Evolutionary conservation across 2,888 invertebrate genomes (phyloP), one percentile per base, ranked within the genome.

Genomic region (Phalera bucephala): DNA sequence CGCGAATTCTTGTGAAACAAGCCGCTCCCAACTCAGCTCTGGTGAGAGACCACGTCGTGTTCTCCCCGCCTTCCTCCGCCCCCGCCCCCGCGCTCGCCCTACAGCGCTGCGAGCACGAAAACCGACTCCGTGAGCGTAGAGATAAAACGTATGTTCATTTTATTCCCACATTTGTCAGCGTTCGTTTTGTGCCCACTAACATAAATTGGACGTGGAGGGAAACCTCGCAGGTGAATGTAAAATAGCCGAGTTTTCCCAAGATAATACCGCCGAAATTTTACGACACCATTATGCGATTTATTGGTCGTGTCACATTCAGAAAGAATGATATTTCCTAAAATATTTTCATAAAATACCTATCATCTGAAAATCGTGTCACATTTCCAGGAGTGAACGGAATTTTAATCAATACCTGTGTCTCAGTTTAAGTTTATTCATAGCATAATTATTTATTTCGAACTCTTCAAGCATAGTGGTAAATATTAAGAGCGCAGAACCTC

Each of bases 131-230:
- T 66, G 74, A 77, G 70, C 78, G 79, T 75, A 75, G 68, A 87
- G 83, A 87, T 87, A 87, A 86, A 87, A 87, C 85, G 84, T 86
- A 82, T 84, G 86, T 86, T 87, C 87, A 85, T 87, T 87, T 88
- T 87, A 87, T 88, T 87, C 88, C 79, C 81, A 84, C 87, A 88
- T 89, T 89, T 88, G 88, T 89, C 88, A 89, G 85, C 86, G 81
- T 88, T 88, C 88, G 86, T 87, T 88, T 86, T 87, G 87, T 87
- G 83, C 86, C 85, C 87, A 86, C 87, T 87, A 88, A 88, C 88
- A 87, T 88, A 89, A 88, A 88, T 88, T 88, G 88, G 85, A 87
- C 81, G 83, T 75, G 80, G 81, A 86, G 86, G 87, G 80, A 84
- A 86, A 81, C 84, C 84, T 81, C 86, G 80, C 84, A 86, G 86